Base-by-base conservation (phyloP, 2,888 invertebrate species). In the Euspilapteryx auroguttella region DNA sequence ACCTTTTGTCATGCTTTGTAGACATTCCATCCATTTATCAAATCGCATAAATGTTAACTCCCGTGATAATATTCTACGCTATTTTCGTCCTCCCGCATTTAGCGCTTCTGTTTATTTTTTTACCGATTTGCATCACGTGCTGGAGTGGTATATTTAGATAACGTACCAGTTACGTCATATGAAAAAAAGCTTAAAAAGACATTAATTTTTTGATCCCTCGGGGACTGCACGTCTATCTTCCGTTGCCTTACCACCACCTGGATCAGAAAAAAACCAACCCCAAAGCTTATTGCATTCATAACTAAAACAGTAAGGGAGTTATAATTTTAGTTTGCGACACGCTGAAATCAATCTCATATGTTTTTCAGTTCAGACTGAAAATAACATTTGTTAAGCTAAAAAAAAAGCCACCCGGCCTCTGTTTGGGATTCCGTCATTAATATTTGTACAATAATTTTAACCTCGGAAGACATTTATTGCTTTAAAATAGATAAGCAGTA, bases 161-260 rank as follows among this genome's bases (percentile, higher is more conserved):
- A n/a, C n/a, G n/a, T n/a, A n/a, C n/a, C n/a, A n/a, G n/a, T n/a
- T n/a, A n/a, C n/a, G n/a, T n/a, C n/a, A n/a, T n/a, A n/a, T n/a
- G n/a, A n/a, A n/a, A n/a, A n/a, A n/a, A n/a, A n/a, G n/a, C n/a
- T n/a, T n/a, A n/a, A n/a, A n/a, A n/a, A n/a, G n/a, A n/a, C n/a
- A n/a, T n/a, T n/a, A n/a, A n/a, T n/a, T n/a, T n/a, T n/a, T n/a
- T n/a, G n/a, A n/a, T n/a, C n/a, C n/a, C n/a, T n/a, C n/a, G n/a
- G 17, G 17, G 17, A 8, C 17, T 5, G 8, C 17, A 47, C 49
- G 47, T 51, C 25, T 29, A 27, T 30, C 28, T 31, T 27, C 52
- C 52, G 52, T 46, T 46, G 44, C 56, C 57, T 55, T 52, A 58
- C 62, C 64, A 58, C 62, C 64, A 65, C 58, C 56, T 62, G 63